phyloP scores from a whole-genome alignment of 2,888 invertebrate genomes.

The Priocnemis perturbator region DNA sequence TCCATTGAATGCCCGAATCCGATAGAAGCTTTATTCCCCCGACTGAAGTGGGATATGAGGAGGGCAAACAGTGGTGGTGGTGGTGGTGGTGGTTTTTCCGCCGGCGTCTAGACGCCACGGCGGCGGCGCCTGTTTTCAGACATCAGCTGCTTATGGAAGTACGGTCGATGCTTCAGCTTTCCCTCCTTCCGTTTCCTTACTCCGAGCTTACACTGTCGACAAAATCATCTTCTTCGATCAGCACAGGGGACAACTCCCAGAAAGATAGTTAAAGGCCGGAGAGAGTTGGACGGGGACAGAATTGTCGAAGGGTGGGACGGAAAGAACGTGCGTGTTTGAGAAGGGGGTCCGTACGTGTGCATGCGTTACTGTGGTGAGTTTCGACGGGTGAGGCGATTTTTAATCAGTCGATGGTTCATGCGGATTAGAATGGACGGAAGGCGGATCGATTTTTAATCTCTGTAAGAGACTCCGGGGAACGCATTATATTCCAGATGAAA shows the following conservation, averaged over 20 bases:
- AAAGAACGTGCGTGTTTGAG: slow-evolving; percentile 3
- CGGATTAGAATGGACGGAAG: slow-evolving; percentile 44
- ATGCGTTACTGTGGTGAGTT: slow-evolving; percentile 9
- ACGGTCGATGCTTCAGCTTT: slow-evolving; percentile 43
- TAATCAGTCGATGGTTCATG: slow-evolving; percentile 54
- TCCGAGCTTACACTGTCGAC: slow-evolving; percentile 13
- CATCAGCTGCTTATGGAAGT: slow-evolving; percentile 56
- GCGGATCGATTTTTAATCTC: slow-evolving; percentile 61
- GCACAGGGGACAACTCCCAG: too few relatives aligned
- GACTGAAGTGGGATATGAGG: slow-evolving; percentile 16
- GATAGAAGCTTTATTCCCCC: slow-evolving; percentile 41
- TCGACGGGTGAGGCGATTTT: slow-evolving; percentile 42
- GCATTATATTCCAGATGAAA: slow-evolving; percentile 21
- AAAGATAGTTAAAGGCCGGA: too few relatives aligned
- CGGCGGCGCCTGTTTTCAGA: slow-evolving; percentile 56
- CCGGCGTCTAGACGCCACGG: slow-evolving; percentile 56
- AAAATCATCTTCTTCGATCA: slow-evolving; percentile 4
- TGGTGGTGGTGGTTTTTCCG: slow-evolving; percentile 30
- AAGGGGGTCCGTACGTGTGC: slow-evolving; percentile 11
- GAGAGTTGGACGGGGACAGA: too few relatives aligned
- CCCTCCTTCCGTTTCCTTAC: slow-evolving; percentile 6
- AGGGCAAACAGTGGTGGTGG: slow-evolving; percentile 24
- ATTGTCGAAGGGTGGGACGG: too few relatives aligned
- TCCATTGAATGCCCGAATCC: slow-evolving; percentile 46
- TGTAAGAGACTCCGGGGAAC: slow-evolving; percentile 49